A percentile compares a stretch with the other conserved stretches of the same genome.
These are phyloP conservation scores for Leistus spinibarbis DNA, from an alignment of 2,888 invertebrate genomes.

Conservation along the genomic window DNA sequence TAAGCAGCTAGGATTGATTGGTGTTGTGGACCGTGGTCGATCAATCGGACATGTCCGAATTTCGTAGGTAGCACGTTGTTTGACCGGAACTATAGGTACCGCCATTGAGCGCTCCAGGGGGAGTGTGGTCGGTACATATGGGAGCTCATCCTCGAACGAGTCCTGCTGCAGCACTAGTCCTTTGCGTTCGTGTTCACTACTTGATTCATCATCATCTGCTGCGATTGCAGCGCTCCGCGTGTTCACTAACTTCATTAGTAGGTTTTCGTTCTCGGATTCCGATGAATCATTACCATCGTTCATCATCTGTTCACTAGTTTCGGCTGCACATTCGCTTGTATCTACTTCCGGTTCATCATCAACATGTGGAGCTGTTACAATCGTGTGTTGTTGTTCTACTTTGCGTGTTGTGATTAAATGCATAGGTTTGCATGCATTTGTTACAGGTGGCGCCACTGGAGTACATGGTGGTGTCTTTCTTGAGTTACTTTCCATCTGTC, in stretches of 20 bases:
- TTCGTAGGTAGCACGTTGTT: constrained; percentile 67
- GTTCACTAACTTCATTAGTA: constrained; percentile 51
- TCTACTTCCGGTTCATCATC: constrained; percentile 27
- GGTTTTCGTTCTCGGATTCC: constrained; percentile 76
- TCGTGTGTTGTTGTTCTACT: constrained; percentile 27
- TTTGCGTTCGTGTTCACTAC: constrained; percentile 70
- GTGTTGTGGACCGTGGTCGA: constrained; percentile 74
- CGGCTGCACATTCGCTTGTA: constrained; percentile 15
- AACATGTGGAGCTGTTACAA: constrained; percentile 21
- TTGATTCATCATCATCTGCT: constrained; percentile 15
- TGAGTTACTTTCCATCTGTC: neutral
- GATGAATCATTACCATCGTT: constrained; percentile 64
- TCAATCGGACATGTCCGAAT: constrained; percentile 74
- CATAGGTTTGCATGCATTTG: neutral
- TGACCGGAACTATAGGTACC: constrained; percentile 80
- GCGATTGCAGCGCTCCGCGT: constrained; percentile 47
- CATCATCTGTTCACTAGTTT: constrained; percentile 20
- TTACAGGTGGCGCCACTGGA: neutral
- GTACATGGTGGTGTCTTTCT: neutral
- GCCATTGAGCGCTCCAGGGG: constrained; percentile 84
- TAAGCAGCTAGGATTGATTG: constrained; percentile 72
- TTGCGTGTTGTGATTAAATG: constrained; percentile 3
- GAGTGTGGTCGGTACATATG: constrained; percentile 88
- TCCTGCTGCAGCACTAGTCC: constrained; percentile 79
- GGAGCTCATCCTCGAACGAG: constrained; percentile 85